These are phyloP conservation scores for Apodemia hepburni DNA, from an alignment of 2,888 invertebrate species.

Conservation along the genomic window DNA sequence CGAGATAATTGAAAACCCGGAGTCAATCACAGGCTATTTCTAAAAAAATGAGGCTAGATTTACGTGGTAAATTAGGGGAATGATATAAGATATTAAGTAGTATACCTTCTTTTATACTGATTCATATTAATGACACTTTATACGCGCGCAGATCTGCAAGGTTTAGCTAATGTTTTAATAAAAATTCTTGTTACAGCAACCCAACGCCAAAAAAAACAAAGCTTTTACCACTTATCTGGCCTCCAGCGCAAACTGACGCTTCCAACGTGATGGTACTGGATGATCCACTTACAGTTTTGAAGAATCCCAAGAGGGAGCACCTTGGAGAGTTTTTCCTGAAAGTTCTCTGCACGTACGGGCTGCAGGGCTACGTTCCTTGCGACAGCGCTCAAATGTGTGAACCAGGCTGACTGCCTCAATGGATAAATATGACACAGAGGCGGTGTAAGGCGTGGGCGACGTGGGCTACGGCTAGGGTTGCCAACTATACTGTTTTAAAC, in stretches of 20 bases:
- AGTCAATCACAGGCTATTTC: too few species aligned
- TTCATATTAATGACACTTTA: too few species aligned
- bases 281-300: conserved; percentile 36
- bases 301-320: conserved; percentile 34
- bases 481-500: too few species aligned
- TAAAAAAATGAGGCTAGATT: too few species aligned
- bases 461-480: too few species aligned
- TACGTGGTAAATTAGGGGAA: too few species aligned
- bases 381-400: conserved; percentile 20
- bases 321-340: conserved; percentile 43
- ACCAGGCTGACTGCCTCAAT: neutral
- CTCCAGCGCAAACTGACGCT: conserved; percentile 39
- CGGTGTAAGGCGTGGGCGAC: too few species aligned
- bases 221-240: conserved; percentile 51
- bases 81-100: too few species aligned
- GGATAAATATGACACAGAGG: neutral
- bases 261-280: conserved; percentile 48
- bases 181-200: conserved; percentile 46
- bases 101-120: too few species aligned
- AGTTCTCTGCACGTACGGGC: conserved; percentile 57
- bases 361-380: conserved; percentile 59
- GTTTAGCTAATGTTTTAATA: neutral
- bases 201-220: conserved; percentile 50
- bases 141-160: too few species aligned
- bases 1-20: too few species aligned